A percentile compares a stretch with the other conserved stretches of the same genome.
Evolutionary conservation across 1,140 invertebrate genomes (phyloP).

Genomic region (Oryzaephilus surinamensis): DNA sequence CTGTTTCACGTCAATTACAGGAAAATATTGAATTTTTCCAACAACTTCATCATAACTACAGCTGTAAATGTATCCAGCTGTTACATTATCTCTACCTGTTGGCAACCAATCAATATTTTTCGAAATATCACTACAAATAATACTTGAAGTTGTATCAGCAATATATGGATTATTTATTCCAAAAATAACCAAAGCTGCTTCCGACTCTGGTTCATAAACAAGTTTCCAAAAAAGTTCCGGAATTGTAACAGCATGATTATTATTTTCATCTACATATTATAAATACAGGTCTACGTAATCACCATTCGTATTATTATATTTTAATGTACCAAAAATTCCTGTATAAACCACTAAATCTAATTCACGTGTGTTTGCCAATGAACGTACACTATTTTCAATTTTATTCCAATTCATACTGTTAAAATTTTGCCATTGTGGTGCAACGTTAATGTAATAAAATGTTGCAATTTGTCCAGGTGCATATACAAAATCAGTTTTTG

Average conservation of each 20-base stretch:
- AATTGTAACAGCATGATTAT: constrained; percentile 37
- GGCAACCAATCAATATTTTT: constrained; percentile 17
- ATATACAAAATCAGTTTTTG: constrained; percentile 54
- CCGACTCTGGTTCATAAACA: constrained; percentile 35
- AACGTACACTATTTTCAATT: constrained; percentile 38
- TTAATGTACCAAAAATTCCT: constrained; percentile 43
- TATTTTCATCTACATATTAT: constrained; percentile 32
- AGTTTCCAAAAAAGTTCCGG: constrained; percentile 43
- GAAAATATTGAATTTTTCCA: too few relatives aligned
- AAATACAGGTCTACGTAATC: constrained; percentile 40
- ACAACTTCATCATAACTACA: too few relatives aligned
- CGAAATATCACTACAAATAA: constrained; percentile 22
- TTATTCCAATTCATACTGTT: constrained; percentile 46
- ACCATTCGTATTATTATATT: constrained; percentile 37
- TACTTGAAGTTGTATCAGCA: constrained; percentile 24
- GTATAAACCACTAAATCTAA: constrained; percentile 43
- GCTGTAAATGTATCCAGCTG: too few relatives aligned
- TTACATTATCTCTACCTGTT: constrained; percentile 13
- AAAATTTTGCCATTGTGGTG: constrained; percentile 47
- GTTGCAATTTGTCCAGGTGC: constrained; percentile 50
- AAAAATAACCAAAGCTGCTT: constrained; percentile 37
- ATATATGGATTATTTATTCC: constrained; percentile 43
- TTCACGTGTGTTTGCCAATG: constrained; percentile 24
- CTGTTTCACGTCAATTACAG: too few relatives aligned
- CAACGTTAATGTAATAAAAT: constrained; percentile 46